Percentiles rank a stretch among this genome's conserved stretches.
Conservation (phyloP, 2,113 vertebrate genomes). For the Bettongia penicillata region DNA sequence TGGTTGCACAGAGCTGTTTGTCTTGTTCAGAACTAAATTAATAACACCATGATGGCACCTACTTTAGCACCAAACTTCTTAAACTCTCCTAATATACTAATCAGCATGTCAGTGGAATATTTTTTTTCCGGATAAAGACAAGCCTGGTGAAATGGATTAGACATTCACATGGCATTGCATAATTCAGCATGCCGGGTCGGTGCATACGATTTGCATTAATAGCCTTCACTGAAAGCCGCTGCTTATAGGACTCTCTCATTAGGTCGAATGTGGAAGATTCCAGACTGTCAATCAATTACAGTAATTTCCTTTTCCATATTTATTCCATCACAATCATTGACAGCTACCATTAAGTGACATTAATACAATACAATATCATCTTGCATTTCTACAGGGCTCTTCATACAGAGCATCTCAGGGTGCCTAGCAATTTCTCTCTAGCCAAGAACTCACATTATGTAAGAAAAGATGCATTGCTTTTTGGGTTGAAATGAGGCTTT, state of each 20-base stretch:
- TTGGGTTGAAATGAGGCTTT: slow-evolving; percentile 6
- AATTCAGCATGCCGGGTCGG: slow-evolving; percentile 86
- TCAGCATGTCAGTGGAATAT: slow-evolving; percentile 84
- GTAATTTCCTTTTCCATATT: slow-evolving; percentile 89
- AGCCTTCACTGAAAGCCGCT: slow-evolving; percentile 79
- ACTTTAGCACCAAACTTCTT: slow-evolving; percentile 82
- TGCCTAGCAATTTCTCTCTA: slow-evolving; percentile 67
- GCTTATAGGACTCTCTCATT: slow-evolving; percentile 85
- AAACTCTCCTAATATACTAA: slow-evolving; percentile 85
- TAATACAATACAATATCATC: slow-evolving; percentile 86
- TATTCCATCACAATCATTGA: slow-evolving; percentile 87
- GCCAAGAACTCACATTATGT: slow-evolving; percentile 74
- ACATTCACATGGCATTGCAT: slow-evolving; percentile 83
- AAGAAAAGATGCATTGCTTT: slow-evolving; percentile 55
- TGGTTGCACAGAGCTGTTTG: slow-evolving; percentile 79
- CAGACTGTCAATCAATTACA: slow-evolving; percentile 89
- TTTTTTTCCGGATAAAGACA: slow-evolving; percentile 82
- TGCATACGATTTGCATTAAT: slow-evolving; percentile 89
- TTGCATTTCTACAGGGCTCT: slow-evolving; percentile 80
- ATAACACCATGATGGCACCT: slow-evolving; percentile 72
- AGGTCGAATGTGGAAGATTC: slow-evolving; percentile 85
- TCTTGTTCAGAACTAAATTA: slow-evolving; percentile 85
- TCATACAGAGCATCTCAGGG: slow-evolving; percentile 71
- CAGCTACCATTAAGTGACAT: slow-evolving; percentile 87
- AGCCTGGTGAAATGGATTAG: slow-evolving; percentile 83